Evolutionary conservation across 2,113 vertebrate species (phyloP).

Genomic region (Plecturocebus donacophilus): DNA sequence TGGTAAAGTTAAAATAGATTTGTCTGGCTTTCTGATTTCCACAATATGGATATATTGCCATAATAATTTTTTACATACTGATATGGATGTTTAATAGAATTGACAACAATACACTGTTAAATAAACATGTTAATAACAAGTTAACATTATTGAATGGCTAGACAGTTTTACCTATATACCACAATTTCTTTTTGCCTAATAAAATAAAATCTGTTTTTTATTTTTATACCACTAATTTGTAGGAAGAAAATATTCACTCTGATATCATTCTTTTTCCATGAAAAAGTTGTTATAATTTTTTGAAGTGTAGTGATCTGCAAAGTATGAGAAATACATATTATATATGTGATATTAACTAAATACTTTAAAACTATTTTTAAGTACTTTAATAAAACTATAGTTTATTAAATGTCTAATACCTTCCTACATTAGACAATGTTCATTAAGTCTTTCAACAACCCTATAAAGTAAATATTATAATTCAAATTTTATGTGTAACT

Average conservation of each 20-base stretch:
- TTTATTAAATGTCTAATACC: not conserved
- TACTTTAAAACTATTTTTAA: constrained; percentile 4
- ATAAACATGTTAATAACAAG: not conserved
- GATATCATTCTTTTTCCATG: not conserved
- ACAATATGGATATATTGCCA: not conserved
- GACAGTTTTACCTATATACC: not conserved
- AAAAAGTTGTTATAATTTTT: not conserved
- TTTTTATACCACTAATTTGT: not conserved
- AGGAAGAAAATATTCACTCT: not conserved
- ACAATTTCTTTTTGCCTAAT: not conserved
- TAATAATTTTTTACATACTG: not conserved
- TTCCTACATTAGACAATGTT: not conserved
- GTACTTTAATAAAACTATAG: constrained; percentile 1
- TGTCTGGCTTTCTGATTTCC: not conserved
- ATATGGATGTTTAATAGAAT: not conserved
- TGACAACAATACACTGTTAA: not conserved
- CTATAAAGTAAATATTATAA: not conserved
- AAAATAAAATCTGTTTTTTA: constrained; percentile 44
- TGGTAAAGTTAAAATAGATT: constrained; percentile 3
- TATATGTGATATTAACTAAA: not conserved
- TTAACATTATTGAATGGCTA: not conserved
- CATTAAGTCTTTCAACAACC: constrained; percentile 37
- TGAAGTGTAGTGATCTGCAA: not conserved
- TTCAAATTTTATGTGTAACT: not conserved
- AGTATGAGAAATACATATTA: not conserved